Evolutionary conservation across 2,888 invertebrate genomes (phyloP), one percentile per base, ranked within the genome.

Genomic region (Tiphia femorata): DNA sequence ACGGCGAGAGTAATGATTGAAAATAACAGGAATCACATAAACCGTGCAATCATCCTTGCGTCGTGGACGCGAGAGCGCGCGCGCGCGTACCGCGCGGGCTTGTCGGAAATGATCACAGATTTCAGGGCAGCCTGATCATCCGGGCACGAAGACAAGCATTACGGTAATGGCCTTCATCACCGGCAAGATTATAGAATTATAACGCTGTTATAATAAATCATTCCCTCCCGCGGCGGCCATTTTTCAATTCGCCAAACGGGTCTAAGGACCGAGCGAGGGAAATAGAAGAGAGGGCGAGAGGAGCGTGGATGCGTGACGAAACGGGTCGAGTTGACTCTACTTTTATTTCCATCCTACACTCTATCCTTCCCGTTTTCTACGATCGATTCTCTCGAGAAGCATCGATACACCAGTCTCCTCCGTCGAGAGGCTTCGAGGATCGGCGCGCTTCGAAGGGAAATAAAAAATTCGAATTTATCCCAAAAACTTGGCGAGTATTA

Each of bases 1-100:
- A 50, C 64, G 62, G 64, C 59, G 62, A 54, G 68, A 72, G 67
- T 77, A 80, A 80, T 79, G 77, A 78, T 78, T 75, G 79, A 77
- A 80, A 80, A 80, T 80, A 80, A 80, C 79, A 80, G 78, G 78
- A 80, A 79, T 80, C 78, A 70, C 56, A 73, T 78, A 80, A 79
- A 78, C n/a, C 77, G 79, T 80, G 76, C 73, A 80, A 78, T 80
- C 76, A 80, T 65, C 60, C 62, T 54, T 66, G n/a, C 65, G 62
- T 66, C 64, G 67, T 65, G 61, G 55, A 64, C 58, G 61, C 59
- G 50, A 55, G n/a, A 38, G n/a, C n/a, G 19, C 29, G 27, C 17
- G 17, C 29, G 43, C 27, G 43, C 16, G 25, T 44, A 44, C 27
- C 20, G 43, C 65, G 59, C 16, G 56, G 63, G 64, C 62, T 63